phyloP scores from a whole-genome alignment of 2,888 invertebrate genomes.

The Pammene fasciana region DNA sequence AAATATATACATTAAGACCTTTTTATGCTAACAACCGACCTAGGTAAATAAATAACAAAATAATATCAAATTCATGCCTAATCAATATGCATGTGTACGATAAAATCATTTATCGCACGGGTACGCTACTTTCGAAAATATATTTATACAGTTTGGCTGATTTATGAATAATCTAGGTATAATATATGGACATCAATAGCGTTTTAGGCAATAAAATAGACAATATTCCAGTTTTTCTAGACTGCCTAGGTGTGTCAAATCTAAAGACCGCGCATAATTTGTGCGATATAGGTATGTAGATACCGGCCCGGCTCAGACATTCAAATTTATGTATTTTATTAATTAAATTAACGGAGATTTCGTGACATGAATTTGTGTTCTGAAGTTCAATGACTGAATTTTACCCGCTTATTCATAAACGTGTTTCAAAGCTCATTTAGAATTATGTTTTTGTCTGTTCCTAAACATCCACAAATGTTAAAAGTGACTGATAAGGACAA shows the following conservation, averaged over 20 bases:
- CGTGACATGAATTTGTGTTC: constrained; percentile 16
- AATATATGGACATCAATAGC: constrained; percentile 1
- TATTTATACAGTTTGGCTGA: constrained; percentile 11
- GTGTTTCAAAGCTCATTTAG: too few relatives aligned
- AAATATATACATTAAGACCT: constrained; percentile 12
- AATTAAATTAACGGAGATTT: constrained; percentile 4
- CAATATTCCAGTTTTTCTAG: constrained; percentile 30
- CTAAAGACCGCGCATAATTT: constrained; percentile 6
- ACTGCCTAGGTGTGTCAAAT: constrained; percentile 21
- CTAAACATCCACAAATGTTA: too few relatives aligned
- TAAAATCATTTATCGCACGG: constrained; percentile 23
- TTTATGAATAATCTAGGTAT: constrained; percentile 38
- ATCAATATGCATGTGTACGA: constrained; percentile 29
- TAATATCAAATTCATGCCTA: neutral
- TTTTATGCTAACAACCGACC: constrained; percentile 22
- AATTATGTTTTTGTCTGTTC: too few relatives aligned
- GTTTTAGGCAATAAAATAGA: constrained; percentile 24
- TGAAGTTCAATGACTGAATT: neutral
- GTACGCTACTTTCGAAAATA: constrained; percentile 33
- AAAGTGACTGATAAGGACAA: too few relatives aligned
- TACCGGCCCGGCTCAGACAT: neutral
- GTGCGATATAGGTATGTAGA: neutral
- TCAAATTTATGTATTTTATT: constrained; percentile 10
- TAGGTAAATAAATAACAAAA: constrained; percentile 22
- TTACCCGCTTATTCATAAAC: too few relatives aligned